phyloP scores from a whole-genome alignment of 1,140 invertebrate genomes.

The Drosophila fuyamai region DNA sequence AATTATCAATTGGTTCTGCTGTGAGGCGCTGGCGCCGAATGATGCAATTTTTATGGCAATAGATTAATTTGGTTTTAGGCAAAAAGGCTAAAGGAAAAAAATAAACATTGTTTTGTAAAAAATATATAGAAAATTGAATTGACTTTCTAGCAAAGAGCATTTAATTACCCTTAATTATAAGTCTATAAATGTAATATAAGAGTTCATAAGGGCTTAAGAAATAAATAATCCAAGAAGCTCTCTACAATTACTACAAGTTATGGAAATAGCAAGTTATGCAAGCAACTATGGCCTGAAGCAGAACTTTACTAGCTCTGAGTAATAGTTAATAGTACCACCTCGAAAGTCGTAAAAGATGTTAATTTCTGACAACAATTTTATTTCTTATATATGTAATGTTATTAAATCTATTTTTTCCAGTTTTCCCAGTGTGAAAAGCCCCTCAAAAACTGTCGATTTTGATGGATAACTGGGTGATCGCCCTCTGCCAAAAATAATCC shows the following conservation, averaged over 20 bases:
- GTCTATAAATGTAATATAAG: no score
- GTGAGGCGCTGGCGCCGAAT: conserved; percentile 15
- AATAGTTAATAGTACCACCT: not conserved
- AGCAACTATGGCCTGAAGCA: not conserved
- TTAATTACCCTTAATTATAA: no score
- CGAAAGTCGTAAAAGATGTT: not conserved
- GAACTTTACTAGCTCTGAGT: not conserved
- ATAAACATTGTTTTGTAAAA: not conserved
- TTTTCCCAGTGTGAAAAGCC: conserved; percentile 19
- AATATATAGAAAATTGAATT: no score
- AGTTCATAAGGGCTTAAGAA: no score
- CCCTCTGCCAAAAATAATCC: conserved; percentile 24
- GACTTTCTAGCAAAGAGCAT: no score
- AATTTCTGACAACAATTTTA: not conserved
- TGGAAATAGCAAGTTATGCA: not conserved
- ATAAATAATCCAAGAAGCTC: no score
- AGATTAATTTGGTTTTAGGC: conserved; percentile 40
- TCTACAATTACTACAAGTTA: no score
- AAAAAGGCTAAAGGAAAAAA: conserved; percentile 5
- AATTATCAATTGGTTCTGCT: conserved; percentile 53
- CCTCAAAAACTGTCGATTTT: conserved; percentile 27
- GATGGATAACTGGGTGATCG: conserved; percentile 33
- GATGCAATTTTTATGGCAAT: conserved; percentile 69
- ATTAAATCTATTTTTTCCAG: not conserved
- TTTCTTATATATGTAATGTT: not conserved